phyloP scores from a whole-genome alignment of 2,797 vertebrate species.

The Pygocentrus nattereri region DNA sequence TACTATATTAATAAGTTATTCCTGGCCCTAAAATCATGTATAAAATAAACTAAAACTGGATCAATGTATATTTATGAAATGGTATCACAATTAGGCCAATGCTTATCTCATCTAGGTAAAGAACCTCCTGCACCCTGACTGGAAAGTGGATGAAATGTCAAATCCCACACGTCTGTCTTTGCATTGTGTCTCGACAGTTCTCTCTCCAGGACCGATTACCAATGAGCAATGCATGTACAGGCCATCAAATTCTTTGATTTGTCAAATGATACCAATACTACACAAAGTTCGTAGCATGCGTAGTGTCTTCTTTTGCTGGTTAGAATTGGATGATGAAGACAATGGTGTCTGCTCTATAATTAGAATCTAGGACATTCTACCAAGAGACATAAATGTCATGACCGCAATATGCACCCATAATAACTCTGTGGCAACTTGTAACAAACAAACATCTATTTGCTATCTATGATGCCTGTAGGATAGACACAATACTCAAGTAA shows the following conservation, averaged over 20 bases:
- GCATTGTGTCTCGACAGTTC: not conserved
- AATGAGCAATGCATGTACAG: not conserved
- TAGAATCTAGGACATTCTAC: constrained; percentile 58
- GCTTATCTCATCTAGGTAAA: not conserved
- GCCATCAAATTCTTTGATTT: not conserved
- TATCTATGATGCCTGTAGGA: not conserved
- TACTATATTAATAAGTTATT: not conserved
- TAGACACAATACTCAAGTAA: not conserved
- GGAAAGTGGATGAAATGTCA: not conserved
- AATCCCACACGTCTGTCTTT: not conserved
- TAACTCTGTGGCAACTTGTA: constrained; percentile 20
- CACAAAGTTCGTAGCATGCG: not conserved
- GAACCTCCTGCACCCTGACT: not conserved
- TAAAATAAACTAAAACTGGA: not conserved
- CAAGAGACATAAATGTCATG: constrained; percentile 51
- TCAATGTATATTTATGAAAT: not conserved
- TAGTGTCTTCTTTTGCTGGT: not conserved
- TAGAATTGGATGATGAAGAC: constrained; percentile 32
- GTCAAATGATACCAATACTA: not conserved
- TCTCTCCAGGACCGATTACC: not conserved
- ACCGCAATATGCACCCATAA: constrained; percentile 38
- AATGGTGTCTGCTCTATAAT: constrained; percentile 37
- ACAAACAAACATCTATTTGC: constrained; percentile 10
- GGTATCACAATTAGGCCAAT: not conserved
- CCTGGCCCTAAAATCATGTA: no score